Percentiles rank a stretch among this genome's conserved stretches.
Evolutionary conservation across 2,888 invertebrate species (phyloP).

Genomic region (Agrochola litura): DNA sequence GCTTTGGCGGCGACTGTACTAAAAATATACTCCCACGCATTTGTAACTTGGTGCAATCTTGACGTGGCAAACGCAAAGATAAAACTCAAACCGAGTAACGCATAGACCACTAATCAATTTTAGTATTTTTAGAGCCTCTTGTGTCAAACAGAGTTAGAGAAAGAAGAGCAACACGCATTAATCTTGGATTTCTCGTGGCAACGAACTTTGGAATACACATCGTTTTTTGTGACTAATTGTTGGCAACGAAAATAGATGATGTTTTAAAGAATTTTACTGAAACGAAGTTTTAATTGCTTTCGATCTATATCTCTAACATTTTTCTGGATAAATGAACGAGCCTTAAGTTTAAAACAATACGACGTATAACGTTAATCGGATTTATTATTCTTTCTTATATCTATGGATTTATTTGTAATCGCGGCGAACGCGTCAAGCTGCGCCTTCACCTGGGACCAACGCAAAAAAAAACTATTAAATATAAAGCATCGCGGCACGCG

Average conservation of each 20-base stretch:
- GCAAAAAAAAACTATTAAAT: conserved; percentile 77
- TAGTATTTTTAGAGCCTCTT: conserved; percentile 53
- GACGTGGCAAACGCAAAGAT: conserved; percentile 43
- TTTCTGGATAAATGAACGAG: neutral
- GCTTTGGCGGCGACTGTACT: conserved; percentile 55
- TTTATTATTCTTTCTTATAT: neutral
- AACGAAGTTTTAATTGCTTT: conserved; percentile 33
- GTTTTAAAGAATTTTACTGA: conserved; percentile 35
- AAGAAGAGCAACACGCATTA: conserved; percentile 58
- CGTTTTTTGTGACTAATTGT: conserved; percentile 50
- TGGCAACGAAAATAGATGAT: conserved; percentile 50
- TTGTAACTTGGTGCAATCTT: conserved; percentile 46
- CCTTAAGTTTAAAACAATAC: conserved; percentile 17
- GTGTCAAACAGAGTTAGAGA: conserved; percentile 52
- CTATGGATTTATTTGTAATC: neutral
- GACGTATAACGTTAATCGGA: neutral
- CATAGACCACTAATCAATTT: conserved; percentile 57
- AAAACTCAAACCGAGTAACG: conserved; percentile 60
- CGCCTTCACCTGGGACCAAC: conserved; percentile 66
- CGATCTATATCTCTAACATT: conserved; percentile 26
- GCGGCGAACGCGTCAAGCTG: conserved; percentile 66
- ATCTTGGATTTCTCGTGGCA: conserved; percentile 58
- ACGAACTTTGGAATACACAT: conserved; percentile 59
- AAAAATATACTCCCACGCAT: conserved; percentile 66
- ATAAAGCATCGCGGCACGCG: conserved; percentile 84